Percentiles rank a stretch among this genome's conserved stretches.
These are phyloP conservation scores for Drosophila putrida DNA, from an alignment of 2,888 invertebrate species.

Conservation along the genomic window DNA sequence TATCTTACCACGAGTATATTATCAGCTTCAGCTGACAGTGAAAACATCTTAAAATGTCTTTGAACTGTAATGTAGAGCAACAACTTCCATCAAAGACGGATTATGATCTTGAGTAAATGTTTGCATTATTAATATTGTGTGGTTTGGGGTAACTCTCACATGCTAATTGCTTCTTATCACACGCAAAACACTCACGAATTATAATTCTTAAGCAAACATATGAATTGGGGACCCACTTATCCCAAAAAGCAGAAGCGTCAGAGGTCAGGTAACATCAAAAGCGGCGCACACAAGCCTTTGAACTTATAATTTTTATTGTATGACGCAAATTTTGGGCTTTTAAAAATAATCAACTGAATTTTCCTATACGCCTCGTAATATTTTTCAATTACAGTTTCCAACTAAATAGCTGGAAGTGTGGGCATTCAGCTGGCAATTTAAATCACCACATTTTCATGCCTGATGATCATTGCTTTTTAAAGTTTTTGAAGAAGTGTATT, in stretches of 20 bases:
- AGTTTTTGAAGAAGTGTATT: no score
- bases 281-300: conserved; percentile 20
- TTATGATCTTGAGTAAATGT: conserved; percentile 30
- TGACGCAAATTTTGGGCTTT: conserved; percentile 39
- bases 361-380: no score
- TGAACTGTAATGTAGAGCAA: conserved; percentile 8
- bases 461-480: no score
- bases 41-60: conserved; percentile 15
- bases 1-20: conserved; percentile 6
- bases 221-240: conserved; percentile 35
- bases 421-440: no score
- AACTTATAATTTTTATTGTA: conserved; percentile 23
- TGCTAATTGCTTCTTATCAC: conserved; percentile 52
- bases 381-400: no score
- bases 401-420: no score
- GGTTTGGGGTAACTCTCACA: conserved; percentile 11
- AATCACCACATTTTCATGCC: no score
- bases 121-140: conserved; percentile 16
- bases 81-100: conserved; percentile 11
- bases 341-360: background rate
- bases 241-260: conserved; percentile 18
- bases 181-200: conserved; percentile 17
- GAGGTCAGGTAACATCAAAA: conserved; percentile 55
- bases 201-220: conserved; percentile 29
- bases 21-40: conserved; percentile 6